Evolutionary conservation across 2,113 vertebrate species (phyloP).

Genomic region (Campylorhamphus procurvoides): DNA sequence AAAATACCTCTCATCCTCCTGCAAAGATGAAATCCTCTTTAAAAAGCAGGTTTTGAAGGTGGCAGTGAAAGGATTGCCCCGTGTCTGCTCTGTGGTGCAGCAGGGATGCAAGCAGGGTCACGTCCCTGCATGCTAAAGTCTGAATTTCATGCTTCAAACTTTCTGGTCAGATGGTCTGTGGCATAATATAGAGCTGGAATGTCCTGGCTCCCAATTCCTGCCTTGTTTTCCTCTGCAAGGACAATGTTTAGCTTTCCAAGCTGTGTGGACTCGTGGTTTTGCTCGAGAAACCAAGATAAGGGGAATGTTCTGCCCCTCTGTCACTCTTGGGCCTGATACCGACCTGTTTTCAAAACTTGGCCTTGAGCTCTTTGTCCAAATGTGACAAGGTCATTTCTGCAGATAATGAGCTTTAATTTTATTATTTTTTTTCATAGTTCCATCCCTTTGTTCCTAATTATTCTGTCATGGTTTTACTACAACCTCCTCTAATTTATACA

Average conservation of each 20-base stretch:
- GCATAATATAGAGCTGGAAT: conserved; percentile 2
- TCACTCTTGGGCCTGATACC: background rate
- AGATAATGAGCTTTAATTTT: background rate
- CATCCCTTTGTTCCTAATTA: background rate
- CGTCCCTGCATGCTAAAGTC: background rate
- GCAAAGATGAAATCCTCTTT: background rate
- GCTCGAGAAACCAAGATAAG: conserved; percentile 55
- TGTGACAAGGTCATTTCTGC: background rate
- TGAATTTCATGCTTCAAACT: background rate
- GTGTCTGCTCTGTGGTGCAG: background rate
- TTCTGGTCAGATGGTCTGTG: background rate
- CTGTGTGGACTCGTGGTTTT: conserved; percentile 29
- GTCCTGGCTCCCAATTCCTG: conserved; percentile 26
- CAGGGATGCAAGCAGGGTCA: background rate
- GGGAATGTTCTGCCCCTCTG: background rate
- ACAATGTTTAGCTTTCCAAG: conserved; percentile 8
- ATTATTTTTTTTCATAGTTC: background rate
- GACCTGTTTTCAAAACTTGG: background rate
- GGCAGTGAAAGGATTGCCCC: background rate
- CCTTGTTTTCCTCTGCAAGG: conserved; percentile 31
- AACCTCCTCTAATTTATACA: background rate
- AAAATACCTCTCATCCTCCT: background rate
- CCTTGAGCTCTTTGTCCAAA: background rate
- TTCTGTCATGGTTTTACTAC: background rate
- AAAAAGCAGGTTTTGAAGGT: background rate